These are phyloP conservation scores for Macropis europaea DNA, from an alignment of 2,888 invertebrate species.

Conservation along the genomic window DNA sequence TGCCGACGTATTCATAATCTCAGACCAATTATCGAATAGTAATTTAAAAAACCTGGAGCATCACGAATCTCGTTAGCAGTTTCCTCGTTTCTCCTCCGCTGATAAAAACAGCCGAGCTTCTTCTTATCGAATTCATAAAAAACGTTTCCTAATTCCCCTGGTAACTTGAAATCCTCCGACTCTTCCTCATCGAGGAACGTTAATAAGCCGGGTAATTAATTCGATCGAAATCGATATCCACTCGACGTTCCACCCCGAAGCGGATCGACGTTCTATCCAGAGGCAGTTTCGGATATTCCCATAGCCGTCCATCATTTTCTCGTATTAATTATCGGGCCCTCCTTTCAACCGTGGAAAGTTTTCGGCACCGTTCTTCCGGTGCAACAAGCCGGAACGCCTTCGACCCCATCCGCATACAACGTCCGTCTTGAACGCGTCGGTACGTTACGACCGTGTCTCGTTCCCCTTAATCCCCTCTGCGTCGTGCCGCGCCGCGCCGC, in stretches of 20 bases:
- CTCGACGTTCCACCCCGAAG: neutral
- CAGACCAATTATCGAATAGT: neutral
- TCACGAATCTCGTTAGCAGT: slow-evolving; percentile 1
- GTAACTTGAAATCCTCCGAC: neutral
- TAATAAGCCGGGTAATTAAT: neutral
- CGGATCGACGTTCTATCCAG: slow-evolving; percentile 1
- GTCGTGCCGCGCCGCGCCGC: no score
- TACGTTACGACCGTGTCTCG: slow-evolving; percentile 45
- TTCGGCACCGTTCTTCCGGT: slow-evolving; percentile 50
- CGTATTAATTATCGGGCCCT: slow-evolving; percentile 40
- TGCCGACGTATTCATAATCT: neutral
- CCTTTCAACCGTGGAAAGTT: slow-evolving; percentile 10
- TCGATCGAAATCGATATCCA: neutral
- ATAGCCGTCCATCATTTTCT: slow-evolving; percentile 14
- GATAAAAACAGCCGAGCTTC: neutral
- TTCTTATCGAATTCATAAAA: neutral
- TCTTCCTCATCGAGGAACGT: neutral
- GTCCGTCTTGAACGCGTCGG: slow-evolving; percentile 56
- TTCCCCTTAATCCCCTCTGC: neutral
- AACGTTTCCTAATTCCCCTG: neutral
- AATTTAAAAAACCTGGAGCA: neutral
- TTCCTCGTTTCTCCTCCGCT: slow-evolving; percentile 1
- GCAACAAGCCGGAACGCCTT: slow-evolving; percentile 58
- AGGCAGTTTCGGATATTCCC: neutral
- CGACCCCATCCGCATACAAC: slow-evolving; percentile 47